These are phyloP conservation scores for Helicoverpa armigera DNA, from an alignment of 1,140 invertebrate species.

Conservation along the genomic window DNA sequence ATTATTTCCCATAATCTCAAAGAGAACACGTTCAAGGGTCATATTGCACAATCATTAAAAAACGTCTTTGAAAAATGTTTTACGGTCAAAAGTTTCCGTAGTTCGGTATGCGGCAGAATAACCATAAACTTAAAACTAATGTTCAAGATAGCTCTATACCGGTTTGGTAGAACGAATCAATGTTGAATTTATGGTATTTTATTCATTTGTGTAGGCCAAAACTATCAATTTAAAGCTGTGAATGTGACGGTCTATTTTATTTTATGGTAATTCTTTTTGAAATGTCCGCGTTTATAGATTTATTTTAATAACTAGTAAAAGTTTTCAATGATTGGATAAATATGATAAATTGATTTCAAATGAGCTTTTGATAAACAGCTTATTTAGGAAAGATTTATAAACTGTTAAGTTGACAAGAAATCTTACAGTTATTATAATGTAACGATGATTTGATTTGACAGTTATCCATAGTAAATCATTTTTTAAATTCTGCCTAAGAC, in stretches of 20 bases:
- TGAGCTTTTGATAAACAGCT: too few species aligned
- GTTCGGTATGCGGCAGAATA: slow-evolving; percentile 2
- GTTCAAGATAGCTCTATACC: neutral
- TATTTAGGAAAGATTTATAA: too few species aligned
- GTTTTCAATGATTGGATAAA: too few species aligned
- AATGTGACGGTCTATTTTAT: slow-evolving; percentile 6
- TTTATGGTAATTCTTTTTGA: neutral
- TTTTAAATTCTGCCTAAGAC: too few species aligned
- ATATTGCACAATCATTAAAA: slow-evolving; percentile 4
- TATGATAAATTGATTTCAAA: too few species aligned
- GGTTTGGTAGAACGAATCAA: slow-evolving; percentile 1
- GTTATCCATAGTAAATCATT: too few species aligned
- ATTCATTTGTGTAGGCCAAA: slow-evolving; percentile 15
- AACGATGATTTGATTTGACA: neutral
- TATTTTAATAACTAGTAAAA: neutral
- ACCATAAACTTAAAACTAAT: slow-evolving; percentile 13
- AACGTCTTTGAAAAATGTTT: neutral
- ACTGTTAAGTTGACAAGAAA: too few species aligned
- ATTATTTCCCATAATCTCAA: too few species aligned
- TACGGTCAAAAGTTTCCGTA: slow-evolving; percentile 7
- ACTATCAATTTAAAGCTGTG: neutral
- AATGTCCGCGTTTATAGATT: neutral
- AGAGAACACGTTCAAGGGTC: too few species aligned
- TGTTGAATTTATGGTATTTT: neutral
- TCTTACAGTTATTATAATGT: neutral